Base-by-base conservation (phyloP, 2,113 vertebrate genomes). In the Erythrolamprus reginae region DNA sequence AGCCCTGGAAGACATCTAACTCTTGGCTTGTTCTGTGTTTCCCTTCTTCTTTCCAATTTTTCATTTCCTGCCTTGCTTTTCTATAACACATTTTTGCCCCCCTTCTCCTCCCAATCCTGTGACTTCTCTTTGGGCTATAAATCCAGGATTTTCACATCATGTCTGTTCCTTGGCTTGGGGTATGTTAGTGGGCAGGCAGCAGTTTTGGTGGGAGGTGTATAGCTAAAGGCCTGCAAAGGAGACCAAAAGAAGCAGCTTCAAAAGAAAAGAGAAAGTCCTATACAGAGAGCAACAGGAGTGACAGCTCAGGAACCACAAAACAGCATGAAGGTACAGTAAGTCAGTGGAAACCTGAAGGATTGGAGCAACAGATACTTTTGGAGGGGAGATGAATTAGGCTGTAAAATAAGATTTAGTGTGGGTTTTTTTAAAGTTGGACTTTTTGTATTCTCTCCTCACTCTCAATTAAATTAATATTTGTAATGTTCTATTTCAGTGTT, bases 281-380 rank as follows among this genome's bases (percentile, higher is more conserved):
- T 51, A 61, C 58, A 88, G 12, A 26, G 17, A 33, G 26, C 45
- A 84, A 33, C 53, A 33, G 61, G 23, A 82, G n/a, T 42, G 38
- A 33, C 47, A 56, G 50, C 23, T 21, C 38, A 90, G 70, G n/a
- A 91, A 51, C 23, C 9, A 0, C 19, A 84, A 33, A 55, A 83
- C 42, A 91, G 61, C 77, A 91, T 91, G 90, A 88, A 91, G 90
- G 90, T 52, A 52, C 51, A 52, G 51, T 91, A 91, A 88, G 26
- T 53, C 50, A 26, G 1, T 10, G 3, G 42, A 77, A n/a, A 50
- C 28, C 77, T 45, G 53, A 88, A 42, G 17, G 19, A 42, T 38
- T 38, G 33, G 13, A 47, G 50, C n/a, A 53, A 24, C 58, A n/a
- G 4, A 42, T 70, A 6, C 19, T 21, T 38, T 38, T 51, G 17